Evolutionary conservation across 2,113 vertebrate species (phyloP), one percentile per base, ranked within the genome.

Genomic region (Halichoerus grypus): DNA sequence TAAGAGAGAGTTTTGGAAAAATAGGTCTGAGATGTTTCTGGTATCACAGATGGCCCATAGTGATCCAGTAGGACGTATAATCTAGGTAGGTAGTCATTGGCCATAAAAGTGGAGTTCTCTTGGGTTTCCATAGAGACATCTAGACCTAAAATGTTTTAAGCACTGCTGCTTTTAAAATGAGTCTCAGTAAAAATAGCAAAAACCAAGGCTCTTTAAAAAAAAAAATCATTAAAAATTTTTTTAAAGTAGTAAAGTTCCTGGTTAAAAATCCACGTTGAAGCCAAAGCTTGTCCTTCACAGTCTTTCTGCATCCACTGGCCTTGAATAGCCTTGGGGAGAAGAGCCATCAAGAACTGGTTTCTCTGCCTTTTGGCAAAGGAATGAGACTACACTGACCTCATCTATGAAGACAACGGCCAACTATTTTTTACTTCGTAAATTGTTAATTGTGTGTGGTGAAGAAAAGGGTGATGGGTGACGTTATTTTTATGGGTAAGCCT

Each of bases 91-190:
- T 98, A 95, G 97, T 98, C 16, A 53, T 94, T 98, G 98, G 96
- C 98, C 97, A 90, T 95, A 97, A 97, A 97, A 93, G 93, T 65
- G 39, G 69, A 96, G 83, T 63, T 97, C 97, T 97, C 95, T 97
- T 63, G 36, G 93, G 98, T 99, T 99, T 99, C 98, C 98, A 98
- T 98, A 98, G 99, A 93, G 97, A 98, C 93, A 89, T 96, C 97
- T 81, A 93, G 96, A 88, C 87, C 95, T 97, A 93, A 80, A 95
- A 97, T 95, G 84, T 96, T 98, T 98, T 97, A 98, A 97, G 90
- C 81, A 80, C 93, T 97, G 97, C 97, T 98, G 97, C 81, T 98
- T 97, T 87, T 80, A 98, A 97, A 98, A 88, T 46, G 84, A 96
- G 63, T 51, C 67, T 97, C 79, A 82, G 93, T 98, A 94, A 89